A percentile compares a stretch with the other conserved stretches of the same genome.
These are phyloP conservation scores for Chloroceryle aenea DNA, from an alignment of 2,113 vertebrate genomes.

Conservation along the genomic window DNA sequence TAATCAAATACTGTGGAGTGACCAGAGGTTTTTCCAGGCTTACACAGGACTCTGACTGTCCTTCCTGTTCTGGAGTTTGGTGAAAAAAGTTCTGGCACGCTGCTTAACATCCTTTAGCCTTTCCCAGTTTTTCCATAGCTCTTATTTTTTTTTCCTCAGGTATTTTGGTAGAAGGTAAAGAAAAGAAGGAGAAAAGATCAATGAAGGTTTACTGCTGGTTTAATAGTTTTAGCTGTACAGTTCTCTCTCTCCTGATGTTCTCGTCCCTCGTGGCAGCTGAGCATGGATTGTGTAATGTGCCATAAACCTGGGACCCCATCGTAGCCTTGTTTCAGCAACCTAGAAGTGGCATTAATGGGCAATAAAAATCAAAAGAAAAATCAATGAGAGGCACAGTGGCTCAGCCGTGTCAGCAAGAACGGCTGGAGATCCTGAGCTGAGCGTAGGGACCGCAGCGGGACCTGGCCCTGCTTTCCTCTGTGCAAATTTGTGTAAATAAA, in stretches of 20 bases:
- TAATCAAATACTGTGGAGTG: background rate
- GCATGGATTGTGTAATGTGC: background rate
- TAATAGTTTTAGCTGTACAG: background rate
- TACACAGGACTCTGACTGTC: background rate
- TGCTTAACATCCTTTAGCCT: background rate
- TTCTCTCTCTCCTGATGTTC: background rate
- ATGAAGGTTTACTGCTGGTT: background rate
- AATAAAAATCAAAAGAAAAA: background rate
- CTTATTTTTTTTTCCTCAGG: background rate
- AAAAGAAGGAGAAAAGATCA: background rate
- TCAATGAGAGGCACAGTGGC: background rate
- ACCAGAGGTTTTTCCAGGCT: background rate
- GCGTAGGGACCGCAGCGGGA: accelerated
- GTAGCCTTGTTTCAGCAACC: background rate
- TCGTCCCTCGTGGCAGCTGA: background rate
- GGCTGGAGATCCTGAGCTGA: background rate
- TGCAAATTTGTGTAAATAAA: background rate
- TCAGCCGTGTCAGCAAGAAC: background rate
- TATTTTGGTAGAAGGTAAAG: background rate
- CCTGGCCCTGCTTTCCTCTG: background rate
- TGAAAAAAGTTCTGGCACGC: background rate
- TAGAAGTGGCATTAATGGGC: background rate
- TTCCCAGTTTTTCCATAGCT: background rate
- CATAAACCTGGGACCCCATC: background rate
- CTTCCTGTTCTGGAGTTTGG: background rate